Conservation (phyloP, 2,113 vertebrate genomes). For the Antechinus stuartii region DNA sequence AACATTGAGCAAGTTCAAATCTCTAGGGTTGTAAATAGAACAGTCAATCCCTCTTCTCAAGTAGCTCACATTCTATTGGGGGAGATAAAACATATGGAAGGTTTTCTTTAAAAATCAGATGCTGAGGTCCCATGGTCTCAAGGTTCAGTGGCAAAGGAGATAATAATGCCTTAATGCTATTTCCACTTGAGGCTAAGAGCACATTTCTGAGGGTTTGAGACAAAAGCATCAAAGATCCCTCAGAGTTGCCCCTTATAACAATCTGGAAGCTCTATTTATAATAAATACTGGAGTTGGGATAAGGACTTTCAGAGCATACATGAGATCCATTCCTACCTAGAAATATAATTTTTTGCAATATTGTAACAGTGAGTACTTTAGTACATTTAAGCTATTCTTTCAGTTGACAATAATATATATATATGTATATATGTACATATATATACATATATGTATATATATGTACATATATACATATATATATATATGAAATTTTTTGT, state of each 20-base stretch:
- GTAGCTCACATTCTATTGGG: background rate
- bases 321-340: background rate
- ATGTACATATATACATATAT: no score
- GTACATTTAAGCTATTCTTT: constrained; percentile 23
- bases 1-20: background rate
- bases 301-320: background rate
- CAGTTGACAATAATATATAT: background rate
- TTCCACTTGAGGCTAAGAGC: background rate
- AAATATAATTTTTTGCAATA: constrained; percentile 38
- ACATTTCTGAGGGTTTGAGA: background rate
- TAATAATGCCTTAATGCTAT: background rate
- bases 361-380: constrained; percentile 51
- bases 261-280: background rate
- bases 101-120: background rate
- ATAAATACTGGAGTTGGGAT: background rate
- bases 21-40: background rate
- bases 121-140: background rate
- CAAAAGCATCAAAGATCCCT: background rate
- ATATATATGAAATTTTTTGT: no score
- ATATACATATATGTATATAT: no score
- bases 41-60: background rate
- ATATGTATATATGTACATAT: no score
- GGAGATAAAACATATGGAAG: background rate
- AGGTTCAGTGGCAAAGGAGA: background rate
- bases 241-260: background rate